These are phyloP conservation scores for Solenopsis fugax DNA, from an alignment of 1,140 invertebrate species.

Conservation along the genomic window DNA sequence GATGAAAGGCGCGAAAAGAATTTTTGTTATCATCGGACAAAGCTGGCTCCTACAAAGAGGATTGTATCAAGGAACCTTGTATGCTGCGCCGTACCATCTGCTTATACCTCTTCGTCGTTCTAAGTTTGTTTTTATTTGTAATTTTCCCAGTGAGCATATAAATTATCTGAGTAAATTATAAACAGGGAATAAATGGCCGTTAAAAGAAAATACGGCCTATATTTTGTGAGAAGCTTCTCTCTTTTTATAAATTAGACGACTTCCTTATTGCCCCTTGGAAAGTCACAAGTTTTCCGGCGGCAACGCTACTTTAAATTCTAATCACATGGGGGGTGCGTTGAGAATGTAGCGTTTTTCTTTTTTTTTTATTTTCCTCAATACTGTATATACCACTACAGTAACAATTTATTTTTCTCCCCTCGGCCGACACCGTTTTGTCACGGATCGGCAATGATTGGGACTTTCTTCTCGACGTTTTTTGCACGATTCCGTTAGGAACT, in stretches of 20 bases:
- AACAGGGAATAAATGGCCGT: not conserved
- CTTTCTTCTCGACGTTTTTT: not conserved
- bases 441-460: conserved; percentile 16
- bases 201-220: conserved; percentile 9
- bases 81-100: not conserved
- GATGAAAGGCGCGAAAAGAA: conserved; percentile 52
- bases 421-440: not conserved
- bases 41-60: conserved; percentile 21
- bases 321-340: not conserved
- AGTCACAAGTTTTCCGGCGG: not conserved
- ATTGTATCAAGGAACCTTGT: conserved; percentile 22
- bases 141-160: not conserved
- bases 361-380: not conserved
- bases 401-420: not conserved
- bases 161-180: conserved; percentile 19
- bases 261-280: not conserved
- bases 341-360: not conserved
- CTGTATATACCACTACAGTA: too few relatives aligned
- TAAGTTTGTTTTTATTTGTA: not conserved
- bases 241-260: not conserved
- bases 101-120: not conserved
- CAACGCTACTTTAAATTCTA: not conserved
- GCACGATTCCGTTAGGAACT: conserved; percentile 25
- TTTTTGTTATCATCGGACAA: conserved; percentile 17
- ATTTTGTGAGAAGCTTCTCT: not conserved